Percentiles rank a stretch among this genome's conserved stretches.
phyloP scores from a whole-genome alignment of 1,140 invertebrate species.

The Euwallacea fornicatus region DNA sequence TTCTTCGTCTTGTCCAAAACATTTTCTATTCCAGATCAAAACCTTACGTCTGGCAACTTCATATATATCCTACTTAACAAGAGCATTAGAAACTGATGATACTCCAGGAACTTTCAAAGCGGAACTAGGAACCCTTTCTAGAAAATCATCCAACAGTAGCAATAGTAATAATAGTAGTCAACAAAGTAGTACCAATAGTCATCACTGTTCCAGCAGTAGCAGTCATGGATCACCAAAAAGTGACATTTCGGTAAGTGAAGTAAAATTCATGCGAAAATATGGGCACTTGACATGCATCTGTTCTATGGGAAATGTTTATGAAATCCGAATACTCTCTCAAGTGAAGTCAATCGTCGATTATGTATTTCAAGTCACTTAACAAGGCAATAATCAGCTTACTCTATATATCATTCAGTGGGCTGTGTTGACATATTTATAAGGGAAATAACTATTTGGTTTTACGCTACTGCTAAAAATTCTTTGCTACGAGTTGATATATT shows the following conservation, averaged over 20 bases:
- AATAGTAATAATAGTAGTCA: constrained; percentile 8
- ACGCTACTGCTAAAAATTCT: too few species aligned
- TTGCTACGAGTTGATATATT: too few species aligned
- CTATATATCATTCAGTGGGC: constrained; percentile 7
- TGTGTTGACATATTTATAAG: constrained; percentile 22
- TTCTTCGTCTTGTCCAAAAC: neutral
- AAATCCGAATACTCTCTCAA: neutral
- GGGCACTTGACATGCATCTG: too few species aligned
- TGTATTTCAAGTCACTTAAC: constrained; percentile 14
- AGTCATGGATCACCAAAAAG: constrained; percentile 43
- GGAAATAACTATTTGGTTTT: neutral
- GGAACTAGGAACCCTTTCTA: constrained; percentile 60
- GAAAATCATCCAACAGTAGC: constrained; percentile 44
- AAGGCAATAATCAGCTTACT: constrained; percentile 13
- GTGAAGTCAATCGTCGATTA: constrained; percentile 14
- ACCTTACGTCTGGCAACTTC: constrained; percentile 86
- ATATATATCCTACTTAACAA: constrained; percentile 89
- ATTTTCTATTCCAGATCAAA: constrained; percentile 69
- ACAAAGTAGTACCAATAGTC: constrained; percentile 19
- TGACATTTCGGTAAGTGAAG: constrained; percentile 47
- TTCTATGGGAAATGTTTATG: neutral
- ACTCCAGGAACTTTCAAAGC: constrained; percentile 73
- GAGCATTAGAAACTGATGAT: constrained; percentile 74
- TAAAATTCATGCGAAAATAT: too few species aligned
- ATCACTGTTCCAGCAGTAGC: constrained; percentile 34